These are phyloP conservation scores for Calycopis cecrops DNA, from an alignment of 1,140 invertebrate genomes.

Conservation along the genomic window DNA sequence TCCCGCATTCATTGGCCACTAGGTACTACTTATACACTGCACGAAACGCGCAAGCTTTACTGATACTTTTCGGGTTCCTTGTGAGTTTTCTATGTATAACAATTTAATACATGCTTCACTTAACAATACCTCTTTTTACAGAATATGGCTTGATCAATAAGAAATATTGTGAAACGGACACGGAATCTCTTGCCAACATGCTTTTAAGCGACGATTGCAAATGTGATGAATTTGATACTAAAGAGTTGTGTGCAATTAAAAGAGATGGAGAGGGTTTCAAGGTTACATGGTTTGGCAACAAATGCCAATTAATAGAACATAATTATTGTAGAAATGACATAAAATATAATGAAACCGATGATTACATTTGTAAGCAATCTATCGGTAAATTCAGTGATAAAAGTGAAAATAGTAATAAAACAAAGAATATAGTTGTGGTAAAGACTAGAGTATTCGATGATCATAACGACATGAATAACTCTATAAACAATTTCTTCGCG, in stretches of 20 bases:
- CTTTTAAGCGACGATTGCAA: slow-evolving; percentile 10
- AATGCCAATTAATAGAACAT: slow-evolving; percentile 35
- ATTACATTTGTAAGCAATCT: slow-evolving; percentile 38
- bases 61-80: no score
- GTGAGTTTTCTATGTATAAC: no score
- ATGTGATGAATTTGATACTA: slow-evolving; percentile 15
- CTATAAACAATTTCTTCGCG: slow-evolving; percentile 51
- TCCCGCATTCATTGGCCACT: no score
- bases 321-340: slow-evolving; percentile 39
- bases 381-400: slow-evolving; percentile 12
- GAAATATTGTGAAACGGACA: slow-evolving; percentile 33
- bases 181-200: slow-evolving; percentile 4
- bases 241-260: slow-evolving; percentile 40
- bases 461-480: slow-evolving; percentile 45
- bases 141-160: slow-evolving; percentile 49
- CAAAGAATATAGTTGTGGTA: slow-evolving; percentile 42
- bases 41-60: no score
- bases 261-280: slow-evolving; percentile 40
- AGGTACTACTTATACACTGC: no score
- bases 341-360: slow-evolving; percentile 37
- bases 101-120: no score
- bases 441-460: slow-evolving; percentile 34
- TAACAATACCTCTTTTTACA: slow-evolving; percentile 24
- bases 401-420: slow-evolving; percentile 18
- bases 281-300: slow-evolving; percentile 40